These are phyloP conservation scores for Rhegmatorhina hoffmannsi DNA, from an alignment of 2,113 vertebrate genomes.

Conservation along the genomic window DNA sequence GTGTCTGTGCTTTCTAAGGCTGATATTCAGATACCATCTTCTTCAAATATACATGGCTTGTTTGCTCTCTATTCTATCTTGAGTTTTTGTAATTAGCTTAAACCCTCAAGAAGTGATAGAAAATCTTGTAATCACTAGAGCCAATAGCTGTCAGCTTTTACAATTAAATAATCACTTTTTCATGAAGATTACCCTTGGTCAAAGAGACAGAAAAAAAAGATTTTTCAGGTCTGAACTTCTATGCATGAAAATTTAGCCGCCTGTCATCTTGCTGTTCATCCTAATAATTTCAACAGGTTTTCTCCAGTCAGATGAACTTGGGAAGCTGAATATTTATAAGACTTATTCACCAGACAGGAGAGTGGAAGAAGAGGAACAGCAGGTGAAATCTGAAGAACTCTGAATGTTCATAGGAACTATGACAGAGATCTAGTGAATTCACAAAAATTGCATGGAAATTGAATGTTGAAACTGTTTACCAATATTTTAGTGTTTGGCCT, in stretches of 20 bases:
- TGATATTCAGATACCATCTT: neutral
- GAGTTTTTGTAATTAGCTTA: neutral
- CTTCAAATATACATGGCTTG: neutral
- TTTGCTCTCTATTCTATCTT: neutral
- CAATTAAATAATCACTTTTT: neutral
- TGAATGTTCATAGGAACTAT: neutral
- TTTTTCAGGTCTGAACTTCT: neutral
- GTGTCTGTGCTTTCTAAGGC: neutral
- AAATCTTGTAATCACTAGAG: neutral
- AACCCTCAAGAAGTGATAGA: neutral
- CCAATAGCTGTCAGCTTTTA: neutral
- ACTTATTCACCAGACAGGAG: neutral
- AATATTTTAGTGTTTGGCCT: neutral
- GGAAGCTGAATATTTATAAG: neutral
- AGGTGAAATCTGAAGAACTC: neutral
- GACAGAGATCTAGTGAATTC: neutral
- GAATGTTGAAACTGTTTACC: neutral
- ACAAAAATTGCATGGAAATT: rapidly evolving
- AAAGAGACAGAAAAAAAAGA: neutral
- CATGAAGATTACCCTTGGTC: neutral
- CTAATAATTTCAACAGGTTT: neutral
- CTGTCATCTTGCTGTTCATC: neutral
- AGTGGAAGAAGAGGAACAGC: neutral
- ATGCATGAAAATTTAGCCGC: neutral
- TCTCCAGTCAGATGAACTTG: neutral